Evolutionary conservation across 1,140 invertebrate genomes (phyloP), one percentile per base, ranked within the genome.

Genomic region (Orussus abietinus): DNA sequence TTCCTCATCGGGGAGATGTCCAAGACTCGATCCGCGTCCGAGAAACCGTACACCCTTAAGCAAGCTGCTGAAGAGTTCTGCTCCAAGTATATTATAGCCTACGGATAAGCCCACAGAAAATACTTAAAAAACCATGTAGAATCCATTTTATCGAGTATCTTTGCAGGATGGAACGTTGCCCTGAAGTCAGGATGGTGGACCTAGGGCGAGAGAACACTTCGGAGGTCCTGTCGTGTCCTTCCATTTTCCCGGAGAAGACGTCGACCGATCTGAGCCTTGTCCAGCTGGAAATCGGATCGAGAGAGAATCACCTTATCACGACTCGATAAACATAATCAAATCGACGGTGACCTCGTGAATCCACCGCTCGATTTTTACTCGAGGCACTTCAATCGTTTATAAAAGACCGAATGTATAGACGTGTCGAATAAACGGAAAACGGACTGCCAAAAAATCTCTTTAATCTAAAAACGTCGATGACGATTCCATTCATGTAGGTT

Each of bases 61-160:
- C 21, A 17, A 13, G 33, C 45, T 7, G n/a, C n/a, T 48, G 5
- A 14, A 39, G 3, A 44, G 41, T 33, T 64, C 53, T 45, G 65
- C 62, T 42, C 42, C 46, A 5, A 55, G 64, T 66, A 37, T 30
- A 37, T 21, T n/a, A n/a, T n/a, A n/a, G n/a, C n/a, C n/a, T n/a
- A n/a, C n/a, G n/a, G n/a, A n/a, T n/a, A n/a, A n/a, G n/a, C n/a
- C n/a, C n/a, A 35, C 9, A 19, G 22, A 18, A n/a, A 19, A 21
- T 35, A 20, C 22, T 19, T 2, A 35, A 35, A 35, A 35, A 35
- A 35, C 22, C 1, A 18, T 13, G 33, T 10, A 20, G 17, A 32
- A 32, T 20, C 13, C n/a, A 14, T 44, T 15, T 29, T n/a, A 36
- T 29, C 2, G 21, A 29, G 36, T 25, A 20, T 17, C 7, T 13